phyloP scores from a whole-genome alignment of 2,797 vertebrate genomes.

The Pelobates cultripes region DNA sequence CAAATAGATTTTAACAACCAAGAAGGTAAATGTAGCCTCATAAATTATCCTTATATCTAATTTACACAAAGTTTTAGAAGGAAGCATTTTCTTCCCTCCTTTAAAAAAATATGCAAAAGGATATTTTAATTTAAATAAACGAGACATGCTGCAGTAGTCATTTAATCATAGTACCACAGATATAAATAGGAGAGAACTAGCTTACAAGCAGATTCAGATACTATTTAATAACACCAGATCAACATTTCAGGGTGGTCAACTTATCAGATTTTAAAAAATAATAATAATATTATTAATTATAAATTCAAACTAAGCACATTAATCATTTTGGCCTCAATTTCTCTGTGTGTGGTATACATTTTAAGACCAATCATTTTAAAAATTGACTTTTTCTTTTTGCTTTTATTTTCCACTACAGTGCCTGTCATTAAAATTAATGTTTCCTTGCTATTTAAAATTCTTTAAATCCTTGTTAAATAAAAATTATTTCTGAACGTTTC shows the following conservation, averaged over 20 bases:
- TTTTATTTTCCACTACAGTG: background rate
- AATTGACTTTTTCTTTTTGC: background rate
- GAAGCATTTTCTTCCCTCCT: too few species aligned
- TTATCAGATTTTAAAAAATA: background rate
- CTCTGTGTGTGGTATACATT: background rate
- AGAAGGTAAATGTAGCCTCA: too few species aligned
- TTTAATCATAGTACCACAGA: background rate
- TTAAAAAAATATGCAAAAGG: too few species aligned
- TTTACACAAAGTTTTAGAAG: too few species aligned
- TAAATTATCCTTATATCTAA: too few species aligned
- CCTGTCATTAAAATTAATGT: background rate
- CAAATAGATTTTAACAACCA: too few species aligned
- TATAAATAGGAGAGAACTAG: background rate
- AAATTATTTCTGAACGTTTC: background rate
- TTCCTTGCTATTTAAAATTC: background rate
- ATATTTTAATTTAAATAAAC: too few species aligned
- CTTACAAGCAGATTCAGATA: background rate
- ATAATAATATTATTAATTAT: background rate
- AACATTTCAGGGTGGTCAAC: background rate
- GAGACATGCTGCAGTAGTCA: too few species aligned
- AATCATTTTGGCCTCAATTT: background rate
- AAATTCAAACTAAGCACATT: background rate
- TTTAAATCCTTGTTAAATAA: background rate
- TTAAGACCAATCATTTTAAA: background rate
- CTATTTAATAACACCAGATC: background rate